A percentile compares a stretch with the other conserved stretches of the same genome.
Conservation (phyloP, 2,113 vertebrate genomes). For the Hemibagrus wyckioides region DNA sequence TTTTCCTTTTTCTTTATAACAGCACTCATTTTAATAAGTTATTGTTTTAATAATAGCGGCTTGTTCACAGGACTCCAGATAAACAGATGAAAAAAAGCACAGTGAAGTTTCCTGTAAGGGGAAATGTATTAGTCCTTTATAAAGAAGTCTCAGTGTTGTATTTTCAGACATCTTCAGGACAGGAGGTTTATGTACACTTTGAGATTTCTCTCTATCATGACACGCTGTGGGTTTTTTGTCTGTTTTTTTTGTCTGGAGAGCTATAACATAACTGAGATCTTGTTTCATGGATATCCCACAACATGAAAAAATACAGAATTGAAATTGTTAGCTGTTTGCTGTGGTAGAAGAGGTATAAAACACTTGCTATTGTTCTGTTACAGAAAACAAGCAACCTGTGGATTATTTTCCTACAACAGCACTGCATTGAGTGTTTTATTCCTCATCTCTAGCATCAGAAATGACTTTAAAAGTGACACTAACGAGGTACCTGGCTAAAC, state of each 20-base stretch:
- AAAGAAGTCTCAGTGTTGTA: not conserved
- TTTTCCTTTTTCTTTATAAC: not conserved
- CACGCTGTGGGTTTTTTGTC: not conserved
- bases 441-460: not conserved
- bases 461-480: not conserved
- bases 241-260: not conserved
- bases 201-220: not conserved
- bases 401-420: too few species aligned
- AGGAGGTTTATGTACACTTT: not conserved
- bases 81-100: not conserved
- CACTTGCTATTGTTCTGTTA: not conserved
- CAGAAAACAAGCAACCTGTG: not conserved
- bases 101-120: not conserved
- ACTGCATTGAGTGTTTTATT: not conserved
- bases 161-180: not conserved
- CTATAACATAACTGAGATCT: not conserved
- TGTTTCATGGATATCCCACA: not conserved
- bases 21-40: too few species aligned
- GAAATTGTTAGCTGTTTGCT: not conserved
- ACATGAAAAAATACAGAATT: not conserved
- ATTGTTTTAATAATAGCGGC: not conserved
- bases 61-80: not conserved
- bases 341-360: too few species aligned
- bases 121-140: not conserved
- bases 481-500: slow-evolving; percentile 1